phyloP scores from a whole-genome alignment of 2,888 invertebrate genomes.

The Tetragnatha montana region DNA sequence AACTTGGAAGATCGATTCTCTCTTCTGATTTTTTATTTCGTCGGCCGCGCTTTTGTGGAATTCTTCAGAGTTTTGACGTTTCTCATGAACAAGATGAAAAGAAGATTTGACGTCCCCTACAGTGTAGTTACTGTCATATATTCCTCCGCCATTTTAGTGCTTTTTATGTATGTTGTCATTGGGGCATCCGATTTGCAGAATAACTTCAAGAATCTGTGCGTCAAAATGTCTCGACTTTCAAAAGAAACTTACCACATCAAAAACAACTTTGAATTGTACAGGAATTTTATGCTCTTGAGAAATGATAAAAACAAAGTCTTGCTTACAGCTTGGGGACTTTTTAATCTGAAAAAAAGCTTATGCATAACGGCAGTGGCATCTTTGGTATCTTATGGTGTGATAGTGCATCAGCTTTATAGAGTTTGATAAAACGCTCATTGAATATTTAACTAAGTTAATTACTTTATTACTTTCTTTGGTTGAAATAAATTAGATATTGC shows the following conservation, averaged over 20 bases:
- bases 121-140: slow-evolving; percentile 1
- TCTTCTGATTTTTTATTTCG: slow-evolving; percentile 10
- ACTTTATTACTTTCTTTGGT: too few relatives aligned
- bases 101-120: neutral
- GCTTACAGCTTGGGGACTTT: slow-evolving; percentile 27
- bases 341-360: slow-evolving; percentile 17
- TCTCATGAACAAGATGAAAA: slow-evolving; percentile 7
- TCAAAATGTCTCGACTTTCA: slow-evolving; percentile 7
- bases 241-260: neutral
- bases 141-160: slow-evolving; percentile 11
- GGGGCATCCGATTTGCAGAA: neutral
- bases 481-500: too few relatives aligned
- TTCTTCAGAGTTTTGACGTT: slow-evolving; percentile 21
- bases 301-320: neutral
- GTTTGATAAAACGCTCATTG: too few relatives aligned
- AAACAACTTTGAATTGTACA: neutral
- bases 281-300: slow-evolving; percentile 3
- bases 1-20: slow-evolving; percentile 2
- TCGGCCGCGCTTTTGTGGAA: slow-evolving; percentile 12
- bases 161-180: neutral
- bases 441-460: too few relatives aligned
- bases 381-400: slow-evolving; percentile 11
- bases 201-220: slow-evolving; percentile 1
- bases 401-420: slow-evolving; percentile 24
- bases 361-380: slow-evolving; percentile 12